These are phyloP conservation scores for Cataglyphis livida DNA, from an alignment of 2,888 invertebrate genomes.

Conservation along the genomic window DNA sequence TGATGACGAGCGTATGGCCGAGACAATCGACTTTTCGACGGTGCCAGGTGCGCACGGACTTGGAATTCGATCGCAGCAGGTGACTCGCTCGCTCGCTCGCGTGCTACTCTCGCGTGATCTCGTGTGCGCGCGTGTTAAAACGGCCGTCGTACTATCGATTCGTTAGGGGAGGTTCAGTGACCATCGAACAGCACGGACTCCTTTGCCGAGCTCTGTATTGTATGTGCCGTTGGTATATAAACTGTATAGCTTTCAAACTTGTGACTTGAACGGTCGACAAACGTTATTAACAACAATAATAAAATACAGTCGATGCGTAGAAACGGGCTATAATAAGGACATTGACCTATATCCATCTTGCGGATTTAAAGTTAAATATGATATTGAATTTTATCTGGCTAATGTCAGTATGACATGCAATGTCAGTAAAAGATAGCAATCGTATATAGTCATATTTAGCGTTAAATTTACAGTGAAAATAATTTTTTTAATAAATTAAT, in stretches of 20 bases:
- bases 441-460: background rate
- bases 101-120: slow-evolving; percentile 65
- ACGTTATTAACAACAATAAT: background rate
- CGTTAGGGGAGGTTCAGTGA: slow-evolving; percentile 71
- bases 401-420: slow-evolving; percentile 20
- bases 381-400: slow-evolving; percentile 1
- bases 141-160: slow-evolving; percentile 70
- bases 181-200: slow-evolving; percentile 61
- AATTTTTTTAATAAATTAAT: background rate
- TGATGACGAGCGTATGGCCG: slow-evolving; percentile 18
- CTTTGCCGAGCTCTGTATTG: slow-evolving; percentile 33
- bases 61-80: slow-evolving; percentile 75
- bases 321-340: background rate
- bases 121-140: slow-evolving; percentile 70
- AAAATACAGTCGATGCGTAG: background rate
- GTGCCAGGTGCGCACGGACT: slow-evolving; percentile 68
- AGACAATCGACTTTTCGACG: slow-evolving; percentile 68
- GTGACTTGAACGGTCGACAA: slow-evolving; percentile 13
- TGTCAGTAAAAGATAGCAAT: background rate
- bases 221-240: slow-evolving; percentile 12
- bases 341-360: slow-evolving; percentile 32
- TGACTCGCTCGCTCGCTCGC: slow-evolving; percentile 70
- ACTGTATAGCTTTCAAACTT: background rate
- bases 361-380: slow-evolving; percentile 10
- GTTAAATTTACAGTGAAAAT: background rate